Evolutionary conservation across 2,888 invertebrate species (phyloP).

Genomic region (Hemistola chrysoprasaria): DNA sequence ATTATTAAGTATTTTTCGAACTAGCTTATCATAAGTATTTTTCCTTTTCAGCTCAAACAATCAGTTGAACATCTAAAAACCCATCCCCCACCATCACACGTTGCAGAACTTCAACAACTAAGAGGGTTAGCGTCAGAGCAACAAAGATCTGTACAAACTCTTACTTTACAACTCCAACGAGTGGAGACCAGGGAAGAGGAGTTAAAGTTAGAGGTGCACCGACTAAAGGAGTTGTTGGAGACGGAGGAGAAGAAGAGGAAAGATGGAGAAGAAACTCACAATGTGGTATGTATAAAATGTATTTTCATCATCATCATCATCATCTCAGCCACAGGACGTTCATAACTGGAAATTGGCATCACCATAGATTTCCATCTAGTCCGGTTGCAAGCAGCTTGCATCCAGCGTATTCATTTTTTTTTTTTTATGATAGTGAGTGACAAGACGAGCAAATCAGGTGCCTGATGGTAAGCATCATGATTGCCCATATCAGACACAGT

Average conservation of each 20-base stretch:
- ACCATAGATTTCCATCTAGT: too few relatives aligned
- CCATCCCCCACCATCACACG: constrained; percentile 48
- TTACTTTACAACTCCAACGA: constrained; percentile 76
- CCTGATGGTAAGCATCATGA: too few relatives aligned
- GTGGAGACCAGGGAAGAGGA: constrained; percentile 78
- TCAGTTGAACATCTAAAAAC: constrained; percentile 54
- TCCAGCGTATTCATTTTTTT: too few relatives aligned
- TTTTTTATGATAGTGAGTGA: too few relatives aligned
- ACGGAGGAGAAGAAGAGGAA: constrained; percentile 65
- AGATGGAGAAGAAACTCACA: constrained; percentile 61
- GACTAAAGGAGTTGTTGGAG: constrained; percentile 72
- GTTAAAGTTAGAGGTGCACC: constrained; percentile 62
- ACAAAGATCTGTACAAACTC: constrained; percentile 78
- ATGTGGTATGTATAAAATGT: constrained; percentile 53
- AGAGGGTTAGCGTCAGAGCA: constrained; percentile 82
- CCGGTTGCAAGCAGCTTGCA: too few relatives aligned
- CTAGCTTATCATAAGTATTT: neutral
- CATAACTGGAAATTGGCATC: too few relatives aligned
- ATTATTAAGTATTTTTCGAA: too few relatives aligned
- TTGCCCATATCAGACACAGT: too few relatives aligned
- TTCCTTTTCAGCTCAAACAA: constrained; percentile 47
- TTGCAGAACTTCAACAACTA: constrained; percentile 65
- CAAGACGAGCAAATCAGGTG: too few relatives aligned
- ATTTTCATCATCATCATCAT: too few relatives aligned
- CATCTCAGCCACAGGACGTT: too few relatives aligned